Evolutionary conservation across 2,113 vertebrate species (phyloP).

Genomic region (Ardeotis arabs): DNA sequence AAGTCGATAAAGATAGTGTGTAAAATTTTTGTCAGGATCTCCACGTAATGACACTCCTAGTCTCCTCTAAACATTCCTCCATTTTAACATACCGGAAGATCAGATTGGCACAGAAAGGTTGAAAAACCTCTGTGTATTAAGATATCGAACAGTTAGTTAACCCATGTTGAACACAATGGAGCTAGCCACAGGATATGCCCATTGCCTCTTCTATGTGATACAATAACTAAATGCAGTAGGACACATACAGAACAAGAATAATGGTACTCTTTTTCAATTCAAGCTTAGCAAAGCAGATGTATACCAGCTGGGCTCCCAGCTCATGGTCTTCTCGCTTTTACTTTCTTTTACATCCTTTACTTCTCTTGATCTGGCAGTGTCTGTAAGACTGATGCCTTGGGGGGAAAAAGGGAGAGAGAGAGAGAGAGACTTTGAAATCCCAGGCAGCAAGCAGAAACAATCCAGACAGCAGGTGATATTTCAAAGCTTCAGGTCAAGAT

Average conservation of each 20-base stretch:
- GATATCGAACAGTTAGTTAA: background rate
- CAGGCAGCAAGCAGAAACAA: conserved; percentile 34
- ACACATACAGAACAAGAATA: background rate
- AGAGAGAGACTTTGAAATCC: conserved; percentile 40
- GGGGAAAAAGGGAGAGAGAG: background rate
- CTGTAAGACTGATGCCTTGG: conserved; percentile 16
- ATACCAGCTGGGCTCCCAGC: background rate
- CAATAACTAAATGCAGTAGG: background rate
- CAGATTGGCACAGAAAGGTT: background rate
- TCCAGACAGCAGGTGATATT: conserved; percentile 62
- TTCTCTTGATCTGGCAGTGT: conserved; percentile 46
- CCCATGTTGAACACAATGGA: background rate
- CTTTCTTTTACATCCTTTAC: conserved; percentile 46
- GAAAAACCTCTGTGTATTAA: background rate
- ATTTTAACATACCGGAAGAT: background rate
- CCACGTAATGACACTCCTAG: background rate
- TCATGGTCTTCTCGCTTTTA: conserved; percentile 31
- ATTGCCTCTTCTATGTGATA: background rate
- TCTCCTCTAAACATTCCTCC: background rate
- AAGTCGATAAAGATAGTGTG: background rate
- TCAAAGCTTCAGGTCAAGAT: conserved; percentile 61
- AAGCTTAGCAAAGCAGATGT: conserved; percentile 32
- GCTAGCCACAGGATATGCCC: background rate
- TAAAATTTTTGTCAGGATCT: background rate
- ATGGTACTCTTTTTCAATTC: conserved; percentile 18